Evolutionary conservation across 1,140 invertebrate genomes (phyloP).

Genomic region (Branchinecta lindahli): DNA sequence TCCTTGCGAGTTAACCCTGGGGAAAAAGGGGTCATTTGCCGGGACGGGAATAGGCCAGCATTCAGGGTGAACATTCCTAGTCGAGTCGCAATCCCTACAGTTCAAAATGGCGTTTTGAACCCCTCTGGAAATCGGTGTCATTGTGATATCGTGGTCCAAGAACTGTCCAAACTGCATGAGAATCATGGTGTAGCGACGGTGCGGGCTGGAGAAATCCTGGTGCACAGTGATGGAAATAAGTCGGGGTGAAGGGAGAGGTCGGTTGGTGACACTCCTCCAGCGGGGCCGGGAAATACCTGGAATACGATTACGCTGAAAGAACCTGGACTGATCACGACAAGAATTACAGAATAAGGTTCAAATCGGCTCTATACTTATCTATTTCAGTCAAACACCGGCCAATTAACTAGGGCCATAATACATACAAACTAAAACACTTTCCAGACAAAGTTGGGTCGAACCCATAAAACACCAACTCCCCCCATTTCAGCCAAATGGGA

Average conservation of each 20-base stretch:
- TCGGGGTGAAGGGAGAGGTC: conserved; percentile 57
- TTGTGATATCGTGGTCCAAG: conserved; percentile 76
- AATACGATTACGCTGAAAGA: no score
- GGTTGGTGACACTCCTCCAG: conserved; percentile 50
- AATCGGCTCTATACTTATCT: no score
- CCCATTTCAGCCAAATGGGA: no score
- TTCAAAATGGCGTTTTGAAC: conserved; percentile 42
- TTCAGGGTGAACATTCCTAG: conserved; percentile 67
- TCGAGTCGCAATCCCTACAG: conserved; percentile 65
- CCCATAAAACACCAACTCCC: no score
- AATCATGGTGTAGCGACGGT: conserved; percentile 74
- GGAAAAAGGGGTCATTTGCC: conserved; percentile 65
- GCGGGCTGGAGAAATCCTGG: conserved; percentile 68
- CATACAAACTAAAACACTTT: no score
- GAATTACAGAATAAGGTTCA: no score
- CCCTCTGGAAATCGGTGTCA: conserved; percentile 74
- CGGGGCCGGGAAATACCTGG: conserved; percentile 56
- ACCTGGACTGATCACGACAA: no score
- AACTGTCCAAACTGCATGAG: conserved; percentile 83
- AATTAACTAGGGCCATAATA: no score
- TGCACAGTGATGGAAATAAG: conserved; percentile 70
- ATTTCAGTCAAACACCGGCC: no score
- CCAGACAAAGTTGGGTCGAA: no score
- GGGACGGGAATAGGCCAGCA: conserved; percentile 76
- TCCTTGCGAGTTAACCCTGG: conserved; percentile 60